Base-by-base conservation (phyloP, 1,140 invertebrate species). In the Antheraea mylitta region DNA sequence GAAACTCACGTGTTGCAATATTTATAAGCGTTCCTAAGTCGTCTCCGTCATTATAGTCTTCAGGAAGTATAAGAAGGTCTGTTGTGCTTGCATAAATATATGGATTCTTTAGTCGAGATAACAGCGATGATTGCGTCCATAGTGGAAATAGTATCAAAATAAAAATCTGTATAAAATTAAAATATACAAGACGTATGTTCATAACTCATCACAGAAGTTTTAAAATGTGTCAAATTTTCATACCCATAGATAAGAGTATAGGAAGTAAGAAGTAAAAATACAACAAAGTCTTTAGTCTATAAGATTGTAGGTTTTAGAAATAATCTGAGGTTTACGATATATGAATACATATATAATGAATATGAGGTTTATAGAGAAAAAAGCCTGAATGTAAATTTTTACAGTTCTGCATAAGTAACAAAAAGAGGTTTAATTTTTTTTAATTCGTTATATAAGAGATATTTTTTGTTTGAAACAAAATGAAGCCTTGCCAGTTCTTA, bases 41-140 rank as follows among this genome's bases (percentile, higher is more conserved):
- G 16, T 61, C 60, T 61, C 16, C 60, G 19, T 30, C 60, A 10
- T 22, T 19, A 16, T 65, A 65, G 19, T 65, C 64, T 19, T 65
- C 37, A 19, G 64, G 42, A 13, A 63, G 61, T 36, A 63, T 36
- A 45, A 45, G 1, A 8, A 65, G 3, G 3, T 48, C 38, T 48
- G n/a, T 42, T 3, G 64, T 65, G 37, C 13, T 48, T 19, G 7
- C 11, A 42, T 65, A 65, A n/a, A 48, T 13, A 65, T 65, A 48
- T 18, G 4, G n/a, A 22, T 45, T 65, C 38, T 65, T 65, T 48
- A 65, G 6, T 22, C 64, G 38, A 6, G 64, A 65, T 42, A 65
- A 18, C 10, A 65, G 42, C 9, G 64, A 65, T 45, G 42, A 65
- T 10, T 65, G 5, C 16, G 37, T 42, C 45, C 45, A 22, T 22